These are phyloP conservation scores for Steinernema khuongi DNA, from an alignment of 1,140 invertebrate genomes.

Conservation along the genomic window DNA sequence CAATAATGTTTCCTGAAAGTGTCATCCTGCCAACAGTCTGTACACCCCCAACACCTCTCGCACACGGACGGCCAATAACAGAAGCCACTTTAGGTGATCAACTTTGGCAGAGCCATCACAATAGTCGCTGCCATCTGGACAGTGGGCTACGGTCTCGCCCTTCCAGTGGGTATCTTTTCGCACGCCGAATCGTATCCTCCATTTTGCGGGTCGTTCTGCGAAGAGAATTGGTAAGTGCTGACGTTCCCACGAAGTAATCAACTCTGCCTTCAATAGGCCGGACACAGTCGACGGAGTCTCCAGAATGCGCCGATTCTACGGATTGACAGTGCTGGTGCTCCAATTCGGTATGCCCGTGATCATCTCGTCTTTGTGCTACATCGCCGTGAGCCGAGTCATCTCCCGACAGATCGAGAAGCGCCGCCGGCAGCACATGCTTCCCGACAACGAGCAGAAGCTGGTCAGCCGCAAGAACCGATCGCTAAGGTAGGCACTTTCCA, in stretches of 20 bases:
- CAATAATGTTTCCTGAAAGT: no score
- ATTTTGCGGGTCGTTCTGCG: conserved; percentile 56
- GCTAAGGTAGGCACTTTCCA: no score
- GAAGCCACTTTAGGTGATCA: conserved; percentile 46
- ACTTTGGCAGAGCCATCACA: conserved; percentile 43
- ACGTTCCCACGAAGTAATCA: not conserved
- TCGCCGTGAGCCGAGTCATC: conserved; percentile 46
- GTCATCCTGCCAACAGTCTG: no score
- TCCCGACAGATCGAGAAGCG: conserved; percentile 47
- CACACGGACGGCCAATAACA: no score
- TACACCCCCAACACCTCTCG: no score
- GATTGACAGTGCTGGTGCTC: conserved; percentile 47
- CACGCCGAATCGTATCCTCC: conserved; percentile 36
- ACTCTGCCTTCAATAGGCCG: conserved; percentile 40
- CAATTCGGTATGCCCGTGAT: conserved; percentile 54
- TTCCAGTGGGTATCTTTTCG: conserved; percentile 55
- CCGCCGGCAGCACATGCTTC: conserved; percentile 48
- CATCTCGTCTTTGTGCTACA: conserved; percentile 54
- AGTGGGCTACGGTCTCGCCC: conserved; percentile 51
- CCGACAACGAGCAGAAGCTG: conserved; percentile 51
- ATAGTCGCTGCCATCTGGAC: conserved; percentile 53
- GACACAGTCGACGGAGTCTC: conserved; percentile 43
- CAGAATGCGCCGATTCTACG: conserved; percentile 48
- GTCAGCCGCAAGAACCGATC: conserved; percentile 49
- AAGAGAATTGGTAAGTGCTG: conserved; percentile 49